Evolutionary conservation across 2,113 vertebrate species (phyloP).

Genomic region (Psophia crepitans): DNA sequence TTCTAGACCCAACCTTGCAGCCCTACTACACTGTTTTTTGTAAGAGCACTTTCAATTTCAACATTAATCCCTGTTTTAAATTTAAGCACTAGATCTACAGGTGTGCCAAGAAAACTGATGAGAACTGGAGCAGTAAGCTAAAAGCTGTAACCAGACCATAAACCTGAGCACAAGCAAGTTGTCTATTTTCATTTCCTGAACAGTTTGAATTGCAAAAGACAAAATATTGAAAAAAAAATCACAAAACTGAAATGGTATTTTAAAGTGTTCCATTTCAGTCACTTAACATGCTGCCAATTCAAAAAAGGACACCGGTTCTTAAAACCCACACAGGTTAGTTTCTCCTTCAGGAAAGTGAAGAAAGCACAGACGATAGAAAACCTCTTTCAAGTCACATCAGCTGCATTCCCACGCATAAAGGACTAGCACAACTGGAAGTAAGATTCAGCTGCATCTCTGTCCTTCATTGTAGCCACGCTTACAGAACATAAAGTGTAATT

Average conservation of each 20-base stretch:
- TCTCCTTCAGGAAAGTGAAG: background rate
- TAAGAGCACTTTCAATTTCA: slow-evolving; percentile 9
- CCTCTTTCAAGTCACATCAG: background rate
- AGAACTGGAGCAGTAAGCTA: background rate
- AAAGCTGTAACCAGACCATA: slow-evolving; percentile 14
- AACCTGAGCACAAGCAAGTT: background rate
- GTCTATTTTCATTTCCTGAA: slow-evolving; percentile 62
- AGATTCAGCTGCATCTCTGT: background rate
- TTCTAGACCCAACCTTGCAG: background rate
- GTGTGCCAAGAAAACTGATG: background rate
- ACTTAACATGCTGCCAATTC: background rate
- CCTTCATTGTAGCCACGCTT: background rate
- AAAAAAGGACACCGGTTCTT: background rate
- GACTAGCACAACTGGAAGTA: background rate
- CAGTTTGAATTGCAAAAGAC: background rate
- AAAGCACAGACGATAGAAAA: background rate
- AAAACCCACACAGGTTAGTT: background rate
- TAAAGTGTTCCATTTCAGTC: background rate
- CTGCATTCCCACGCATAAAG: background rate
- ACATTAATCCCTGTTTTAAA: background rate
- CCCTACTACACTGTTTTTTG: background rate
- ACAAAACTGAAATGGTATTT: background rate
- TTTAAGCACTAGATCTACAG: background rate
- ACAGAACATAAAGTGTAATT: background rate
- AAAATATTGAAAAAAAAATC: background rate